A percentile compares a stretch with the other conserved stretches of the same genome.
Evolutionary conservation across 2,888 invertebrate species (phyloP).

Genomic region (Buathra laborator): DNA sequence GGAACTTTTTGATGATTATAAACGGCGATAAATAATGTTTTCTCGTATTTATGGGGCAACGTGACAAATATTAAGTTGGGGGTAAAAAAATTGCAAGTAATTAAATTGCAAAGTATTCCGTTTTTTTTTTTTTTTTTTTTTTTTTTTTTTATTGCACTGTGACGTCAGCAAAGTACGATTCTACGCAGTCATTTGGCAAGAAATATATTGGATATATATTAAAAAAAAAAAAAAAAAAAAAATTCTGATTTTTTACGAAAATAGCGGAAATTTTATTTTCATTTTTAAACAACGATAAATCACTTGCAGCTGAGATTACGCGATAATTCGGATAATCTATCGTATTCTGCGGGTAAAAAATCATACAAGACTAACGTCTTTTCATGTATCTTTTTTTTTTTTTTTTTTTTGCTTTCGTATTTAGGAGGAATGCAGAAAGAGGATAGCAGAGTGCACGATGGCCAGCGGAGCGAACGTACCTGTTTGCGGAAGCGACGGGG

Average conservation of each 20-base stretch:
- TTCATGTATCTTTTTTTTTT: neutral
- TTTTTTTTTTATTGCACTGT: too few relatives aligned
- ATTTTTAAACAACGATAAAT: too few relatives aligned
- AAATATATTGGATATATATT: too few relatives aligned
- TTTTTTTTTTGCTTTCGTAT: constrained; percentile 56
- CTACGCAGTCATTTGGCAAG: too few relatives aligned
- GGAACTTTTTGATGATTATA: neutral
- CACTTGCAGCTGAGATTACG: too few relatives aligned
- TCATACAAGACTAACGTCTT: neutral
- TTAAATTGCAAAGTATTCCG: neutral
- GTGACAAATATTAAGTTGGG: too few relatives aligned
- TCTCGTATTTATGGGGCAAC: neutral
- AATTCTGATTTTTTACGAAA: too few relatives aligned
- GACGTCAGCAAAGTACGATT: too few relatives aligned
- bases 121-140: neutral
- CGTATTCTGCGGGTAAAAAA: neutral
- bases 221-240: too few relatives aligned
- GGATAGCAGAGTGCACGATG: constrained; percentile 81
- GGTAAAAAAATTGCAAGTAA: neutral
- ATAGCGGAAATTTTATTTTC: too few relatives aligned
- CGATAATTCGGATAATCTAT: neutral
- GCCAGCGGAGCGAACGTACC: constrained; percentile 82
- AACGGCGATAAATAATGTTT: neutral
- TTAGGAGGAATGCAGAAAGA: constrained; percentile 83
- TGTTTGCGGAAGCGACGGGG: constrained; percentile 93